Conservation (phyloP, 1,140 invertebrate genomes). For the Chlorops oryzae region DNA sequence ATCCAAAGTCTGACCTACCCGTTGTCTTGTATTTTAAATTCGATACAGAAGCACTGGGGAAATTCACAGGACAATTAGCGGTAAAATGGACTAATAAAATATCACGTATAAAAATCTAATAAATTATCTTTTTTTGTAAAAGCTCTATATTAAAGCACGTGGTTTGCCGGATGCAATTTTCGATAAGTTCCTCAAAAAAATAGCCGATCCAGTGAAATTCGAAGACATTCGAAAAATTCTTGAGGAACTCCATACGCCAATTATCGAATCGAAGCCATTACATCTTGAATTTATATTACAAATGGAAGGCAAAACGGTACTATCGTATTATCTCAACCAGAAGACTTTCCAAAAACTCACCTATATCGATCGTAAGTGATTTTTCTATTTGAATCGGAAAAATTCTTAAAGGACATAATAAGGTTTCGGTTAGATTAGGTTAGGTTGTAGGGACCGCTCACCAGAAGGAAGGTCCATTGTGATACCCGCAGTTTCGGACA, state of each 20-base stretch:
- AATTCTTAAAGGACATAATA: background rate
- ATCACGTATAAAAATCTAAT: background rate
- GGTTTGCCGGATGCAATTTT: conserved; percentile 48
- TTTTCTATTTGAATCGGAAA: too few species aligned
- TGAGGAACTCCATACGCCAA: conserved; percentile 51
- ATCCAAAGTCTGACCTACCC: conserved; percentile 56
- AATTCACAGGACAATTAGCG: conserved; percentile 53
- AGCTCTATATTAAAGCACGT: conserved; percentile 56
- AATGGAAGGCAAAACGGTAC: conserved; percentile 55
- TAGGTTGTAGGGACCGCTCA: too few species aligned
- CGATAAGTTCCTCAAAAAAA: conserved; percentile 42
- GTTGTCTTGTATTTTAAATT: conserved; percentile 55
- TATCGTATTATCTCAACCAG: conserved; percentile 55
- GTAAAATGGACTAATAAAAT: conserved; percentile 45
- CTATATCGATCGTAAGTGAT: conserved; percentile 44
- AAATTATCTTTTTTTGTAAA: conserved; percentile 8
- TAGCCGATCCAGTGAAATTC: conserved; percentile 45
- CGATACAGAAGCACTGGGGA: conserved; percentile 55
- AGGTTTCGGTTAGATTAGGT: too few species aligned
- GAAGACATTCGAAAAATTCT: conserved; percentile 50
- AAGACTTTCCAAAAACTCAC: conserved; percentile 50
- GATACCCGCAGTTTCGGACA: too few species aligned
- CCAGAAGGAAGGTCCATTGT: too few species aligned
- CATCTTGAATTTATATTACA: conserved; percentile 56
- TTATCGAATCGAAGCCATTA: conserved; percentile 46